Evolutionary conservation across 2,113 vertebrate species (phyloP).

Genomic region (Callopanchax toddi): DNA sequence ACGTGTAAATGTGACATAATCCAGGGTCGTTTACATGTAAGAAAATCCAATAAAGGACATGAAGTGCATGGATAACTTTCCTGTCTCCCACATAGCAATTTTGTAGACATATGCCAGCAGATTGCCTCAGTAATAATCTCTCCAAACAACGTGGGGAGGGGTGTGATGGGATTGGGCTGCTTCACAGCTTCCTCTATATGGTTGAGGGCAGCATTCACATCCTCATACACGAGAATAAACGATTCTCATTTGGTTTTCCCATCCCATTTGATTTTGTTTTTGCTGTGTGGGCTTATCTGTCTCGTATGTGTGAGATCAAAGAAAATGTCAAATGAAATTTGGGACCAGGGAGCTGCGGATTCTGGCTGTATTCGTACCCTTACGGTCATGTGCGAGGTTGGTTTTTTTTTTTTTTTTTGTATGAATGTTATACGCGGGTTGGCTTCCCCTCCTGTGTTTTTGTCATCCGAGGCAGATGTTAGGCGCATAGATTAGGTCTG

Average conservation of each 20-base stretch:
- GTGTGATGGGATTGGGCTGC: conserved; percentile 9
- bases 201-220: conserved; percentile 21
- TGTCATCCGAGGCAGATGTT: conserved; percentile 72
- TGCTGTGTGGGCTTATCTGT: conserved; percentile 17
- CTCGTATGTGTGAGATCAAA: conserved; percentile 40
- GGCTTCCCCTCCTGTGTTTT: background rate
- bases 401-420: background rate
- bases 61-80: conserved; percentile 14
- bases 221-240: conserved; percentile 16
- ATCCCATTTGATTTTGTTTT: background rate
- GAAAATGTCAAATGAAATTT: conserved; percentile 30
- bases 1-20: conserved; percentile 42
- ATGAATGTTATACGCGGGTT: background rate
- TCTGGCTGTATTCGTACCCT: conserved; percentile 15
- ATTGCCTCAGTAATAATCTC: conserved; percentile 63
- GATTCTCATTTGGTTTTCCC: conserved; percentile 4
- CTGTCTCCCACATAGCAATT: conserved; percentile 22
- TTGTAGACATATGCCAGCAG: conserved; percentile 55
- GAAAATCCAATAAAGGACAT: conserved; percentile 46
- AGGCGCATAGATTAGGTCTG: conserved; percentile 65
- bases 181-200: conserved; percentile 15
- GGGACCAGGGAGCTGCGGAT: conserved; percentile 31
- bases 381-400: conserved; percentile 7
- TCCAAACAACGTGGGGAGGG: conserved; percentile 29
- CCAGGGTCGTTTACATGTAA: conserved; percentile 15